Conservation (phyloP, 2,888 invertebrate genomes). For the Nomada ferruginata region DNA sequence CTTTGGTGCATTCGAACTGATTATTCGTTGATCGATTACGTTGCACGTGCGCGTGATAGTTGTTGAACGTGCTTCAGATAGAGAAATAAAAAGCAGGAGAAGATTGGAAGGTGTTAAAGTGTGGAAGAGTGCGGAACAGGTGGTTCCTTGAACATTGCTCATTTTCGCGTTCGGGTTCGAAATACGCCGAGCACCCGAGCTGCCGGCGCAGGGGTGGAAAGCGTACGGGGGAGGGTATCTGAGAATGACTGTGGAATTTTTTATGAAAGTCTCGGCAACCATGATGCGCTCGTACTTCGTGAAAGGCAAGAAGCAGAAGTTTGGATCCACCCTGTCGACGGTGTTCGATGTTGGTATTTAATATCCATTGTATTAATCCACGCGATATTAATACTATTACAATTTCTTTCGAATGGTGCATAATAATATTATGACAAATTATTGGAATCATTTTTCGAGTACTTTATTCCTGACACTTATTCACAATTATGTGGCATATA, state of each 20-base stretch:
- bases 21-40: no score
- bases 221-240: constrained; percentile 25
- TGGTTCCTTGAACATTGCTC: constrained; percentile 62
- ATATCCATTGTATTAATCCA: not conserved
- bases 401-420: no score
- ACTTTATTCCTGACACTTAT: no score
- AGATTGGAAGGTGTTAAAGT: constrained; percentile 1
- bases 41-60: constrained; percentile 2
- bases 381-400: not conserved
- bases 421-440: no score
- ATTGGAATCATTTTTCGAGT: no score
- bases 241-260: constrained; percentile 77
- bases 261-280: constrained; percentile 77
- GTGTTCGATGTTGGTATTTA: constrained; percentile 70
- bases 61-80: not conserved
- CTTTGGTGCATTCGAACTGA: no score
- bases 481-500: no score
- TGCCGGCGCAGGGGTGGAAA: constrained; percentile 24
- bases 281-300: constrained; percentile 77
- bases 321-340: constrained; percentile 79
- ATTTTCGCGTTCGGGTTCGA: constrained; percentile 56
- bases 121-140: constrained; percentile 59
- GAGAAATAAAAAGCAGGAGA: not conserved
- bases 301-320: constrained; percentile 76
- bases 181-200: constrained; percentile 39